phyloP scores from a whole-genome alignment of 2,888 invertebrate genomes.

The Sarcophaga caerulescens region DNA sequence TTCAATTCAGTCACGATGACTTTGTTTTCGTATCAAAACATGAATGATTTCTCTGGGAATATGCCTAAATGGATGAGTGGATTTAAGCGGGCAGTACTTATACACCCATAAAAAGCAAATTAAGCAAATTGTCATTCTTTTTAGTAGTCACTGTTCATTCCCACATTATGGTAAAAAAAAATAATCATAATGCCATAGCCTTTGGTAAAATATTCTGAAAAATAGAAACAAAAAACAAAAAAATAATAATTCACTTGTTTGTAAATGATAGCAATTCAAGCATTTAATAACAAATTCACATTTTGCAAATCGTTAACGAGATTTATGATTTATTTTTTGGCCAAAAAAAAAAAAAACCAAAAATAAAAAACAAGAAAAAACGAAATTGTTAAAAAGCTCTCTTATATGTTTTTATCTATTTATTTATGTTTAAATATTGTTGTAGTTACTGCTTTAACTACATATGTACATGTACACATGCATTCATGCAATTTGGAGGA shows the following conservation, averaged over 20 bases:
- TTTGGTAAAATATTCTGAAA: conserved; percentile 21
- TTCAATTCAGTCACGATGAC: too few relatives aligned
- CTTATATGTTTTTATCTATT: conserved; percentile 42
- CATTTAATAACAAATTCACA: conserved; percentile 68
- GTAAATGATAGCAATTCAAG: conserved; percentile 63
- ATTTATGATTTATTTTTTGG: conserved; percentile 66
- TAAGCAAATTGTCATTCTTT: not conserved
- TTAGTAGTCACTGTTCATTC: not conserved
- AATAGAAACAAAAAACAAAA: conserved; percentile 14
- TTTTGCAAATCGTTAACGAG: conserved; percentile 69
- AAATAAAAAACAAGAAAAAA: too few relatives aligned
- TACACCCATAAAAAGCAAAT: not conserved
- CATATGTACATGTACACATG: not conserved
- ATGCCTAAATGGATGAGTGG: too few relatives aligned
- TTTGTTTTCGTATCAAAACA: too few relatives aligned
- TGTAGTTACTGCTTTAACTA: conserved; percentile 12
- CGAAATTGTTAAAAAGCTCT: not conserved
- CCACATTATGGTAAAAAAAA: not conserved
- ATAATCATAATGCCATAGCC: conserved; percentile 51
- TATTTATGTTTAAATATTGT: conserved; percentile 37
- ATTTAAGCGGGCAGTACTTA: too few relatives aligned
- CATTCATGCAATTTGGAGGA: conserved; percentile 4
- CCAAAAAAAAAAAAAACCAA: too few relatives aligned
- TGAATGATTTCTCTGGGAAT: too few relatives aligned
- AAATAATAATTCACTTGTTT: conserved; percentile 63